Base-by-base conservation (phyloP, 2,113 vertebrate species). In the Trematocara nigrifrons region DNA sequence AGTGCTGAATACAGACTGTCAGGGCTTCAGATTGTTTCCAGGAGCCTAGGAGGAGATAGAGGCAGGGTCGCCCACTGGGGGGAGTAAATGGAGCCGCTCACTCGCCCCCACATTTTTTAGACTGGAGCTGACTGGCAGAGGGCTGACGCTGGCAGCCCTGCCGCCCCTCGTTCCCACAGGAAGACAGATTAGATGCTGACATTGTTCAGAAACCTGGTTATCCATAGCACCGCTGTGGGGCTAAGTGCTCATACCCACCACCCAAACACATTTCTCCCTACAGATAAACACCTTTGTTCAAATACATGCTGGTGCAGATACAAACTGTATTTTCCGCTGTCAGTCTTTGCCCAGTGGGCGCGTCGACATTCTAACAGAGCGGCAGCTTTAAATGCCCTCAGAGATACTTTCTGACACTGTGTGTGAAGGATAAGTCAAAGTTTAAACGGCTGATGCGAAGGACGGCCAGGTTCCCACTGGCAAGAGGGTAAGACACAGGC, bases 21-120 rank as follows among this genome's bases (percentile, higher is more conserved):
- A 95, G 92, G 86, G 53, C 91, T 77, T 83, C 91, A 91, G 95
- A 96, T 95, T 94, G 94, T 95, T 96, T 96, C 94, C 95, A 96
- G 95, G 94, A 94, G 88, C 91, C 91, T 77, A 47, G 86, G 76
- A 95, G 93, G 87, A 95, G 95, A 96, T 95, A 96, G 94, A 93
- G 91, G 89, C 93, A 82, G 94, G 94, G 94, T 96, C 91, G 91
- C 94, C 81, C 92, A 87, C 82, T 33, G 87, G 86, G 91, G 91
- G 90, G 86, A 94, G 95, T 92, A 93, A 95, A 92, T 35, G 85
- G 90, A 95, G 93, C 91, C 8, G 53, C 90, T 87, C 20, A 10
- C 90, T 90, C 87, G 81, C 93, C 93, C 93, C 92, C 94, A 91
- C 92, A 95, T 89, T 92, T 84, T 93, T 91, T 79, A 87, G 87